A percentile compares a stretch with the other conserved stretches of the same genome.
phyloP scores from a whole-genome alignment of 2,888 invertebrate species.

The Vannuccia rotundouncinata region DNA sequence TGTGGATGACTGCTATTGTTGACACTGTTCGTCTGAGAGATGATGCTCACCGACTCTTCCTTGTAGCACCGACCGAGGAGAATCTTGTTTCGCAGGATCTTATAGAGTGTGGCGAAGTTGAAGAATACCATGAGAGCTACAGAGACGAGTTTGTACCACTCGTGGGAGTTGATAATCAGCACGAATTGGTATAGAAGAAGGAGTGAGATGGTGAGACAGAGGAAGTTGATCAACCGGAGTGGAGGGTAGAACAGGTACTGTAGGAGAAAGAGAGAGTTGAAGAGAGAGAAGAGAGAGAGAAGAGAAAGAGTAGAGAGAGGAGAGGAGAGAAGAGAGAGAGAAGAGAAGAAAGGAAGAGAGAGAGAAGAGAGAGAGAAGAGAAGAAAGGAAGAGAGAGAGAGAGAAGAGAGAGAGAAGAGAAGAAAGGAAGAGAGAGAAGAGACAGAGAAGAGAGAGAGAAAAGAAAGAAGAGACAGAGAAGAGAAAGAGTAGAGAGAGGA shows the following conservation, averaged over 20 bases:
- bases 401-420: too few species aligned
- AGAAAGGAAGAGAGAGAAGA: too few species aligned
- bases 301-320: too few species aligned
- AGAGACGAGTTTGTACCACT: conserved; percentile 86
- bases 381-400: too few species aligned
- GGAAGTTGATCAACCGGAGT: conserved; percentile 67
- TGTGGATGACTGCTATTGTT: too few species aligned
- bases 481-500: too few species aligned
- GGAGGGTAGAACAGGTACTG: conserved; percentile 83
- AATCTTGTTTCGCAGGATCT: conserved; percentile 75
- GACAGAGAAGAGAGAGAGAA: too few species aligned
- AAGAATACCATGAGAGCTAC: conserved; percentile 76
- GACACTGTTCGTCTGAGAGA: not conserved
- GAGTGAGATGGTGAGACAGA: conserved; percentile 63
- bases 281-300: not conserved
- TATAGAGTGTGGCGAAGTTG: conserved; percentile 84
- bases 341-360: too few species aligned
- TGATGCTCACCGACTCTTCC: conserved; percentile 42
- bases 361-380: too few species aligned
- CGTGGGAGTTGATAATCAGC: conserved; percentile 69
- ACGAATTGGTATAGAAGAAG: conserved; percentile 70
- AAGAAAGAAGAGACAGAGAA: too few species aligned
- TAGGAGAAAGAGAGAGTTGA: conserved; percentile 48
- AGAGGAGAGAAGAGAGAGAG: too few species aligned
- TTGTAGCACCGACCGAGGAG: conserved; percentile 62